Percentiles rank a stretch among this genome's conserved stretches.
Conservation (phyloP, 2,113 vertebrate species). For the Stictonetta naevosa region DNA sequence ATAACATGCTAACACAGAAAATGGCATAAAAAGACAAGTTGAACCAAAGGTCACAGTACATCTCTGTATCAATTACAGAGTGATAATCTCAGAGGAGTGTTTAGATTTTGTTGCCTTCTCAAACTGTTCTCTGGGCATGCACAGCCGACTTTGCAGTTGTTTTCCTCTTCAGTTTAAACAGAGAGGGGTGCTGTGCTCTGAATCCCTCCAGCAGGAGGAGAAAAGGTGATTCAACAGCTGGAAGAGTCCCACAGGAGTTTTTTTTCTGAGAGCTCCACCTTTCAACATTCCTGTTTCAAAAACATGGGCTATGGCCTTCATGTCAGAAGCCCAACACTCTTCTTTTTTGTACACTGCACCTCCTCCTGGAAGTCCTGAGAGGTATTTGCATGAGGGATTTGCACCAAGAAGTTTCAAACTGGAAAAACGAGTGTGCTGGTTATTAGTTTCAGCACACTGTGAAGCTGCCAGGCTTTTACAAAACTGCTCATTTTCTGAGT, state of each 20-base stretch:
- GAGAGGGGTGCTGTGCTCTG: not conserved
- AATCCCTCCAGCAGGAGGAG: not conserved
- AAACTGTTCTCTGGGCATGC: not conserved
- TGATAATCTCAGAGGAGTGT: not conserved
- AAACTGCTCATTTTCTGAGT: slow-evolving; percentile 27
- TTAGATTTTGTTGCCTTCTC: not conserved
- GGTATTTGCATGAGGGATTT: not conserved
- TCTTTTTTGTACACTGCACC: not conserved
- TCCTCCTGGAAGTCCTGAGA: not conserved
- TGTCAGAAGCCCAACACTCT: rapidly evolving
- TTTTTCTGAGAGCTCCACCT: not conserved
- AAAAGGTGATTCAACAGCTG: not conserved
- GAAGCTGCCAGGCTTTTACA: slow-evolving; percentile 28
- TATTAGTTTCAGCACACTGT: not conserved
- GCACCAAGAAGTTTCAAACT: not conserved
- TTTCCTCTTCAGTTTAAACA: not conserved
- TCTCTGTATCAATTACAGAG: not conserved
- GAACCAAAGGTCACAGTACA: not conserved
- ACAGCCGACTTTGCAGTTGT: not conserved
- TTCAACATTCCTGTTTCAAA: not conserved
- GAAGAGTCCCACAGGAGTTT: not conserved
- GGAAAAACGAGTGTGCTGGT: not conserved
- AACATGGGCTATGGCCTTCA: not conserved
- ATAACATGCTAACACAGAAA: not conserved
- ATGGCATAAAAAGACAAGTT: not conserved